Evolutionary conservation across 1,140 invertebrate species (phyloP).

Genomic region (Dendrolimus punctatus): DNA sequence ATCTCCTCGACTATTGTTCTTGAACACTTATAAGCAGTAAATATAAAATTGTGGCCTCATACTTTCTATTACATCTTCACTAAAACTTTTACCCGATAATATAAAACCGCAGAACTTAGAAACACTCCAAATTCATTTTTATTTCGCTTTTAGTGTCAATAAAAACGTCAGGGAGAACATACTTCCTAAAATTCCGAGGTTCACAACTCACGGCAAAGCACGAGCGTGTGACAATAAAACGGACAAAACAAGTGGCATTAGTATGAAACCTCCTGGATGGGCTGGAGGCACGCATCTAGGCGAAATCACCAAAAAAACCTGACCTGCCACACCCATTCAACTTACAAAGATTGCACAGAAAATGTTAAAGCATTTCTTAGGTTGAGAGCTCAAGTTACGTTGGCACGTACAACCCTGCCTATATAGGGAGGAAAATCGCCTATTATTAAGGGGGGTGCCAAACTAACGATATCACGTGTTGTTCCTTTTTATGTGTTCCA

Average conservation of each 20-base stretch:
- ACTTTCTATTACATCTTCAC: too few relatives aligned
- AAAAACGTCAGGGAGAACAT: slow-evolving; percentile 54
- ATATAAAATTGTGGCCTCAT: slow-evolving; percentile 2
- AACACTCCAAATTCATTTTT: slow-evolving; percentile 52
- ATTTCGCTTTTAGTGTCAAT: slow-evolving; percentile 52
- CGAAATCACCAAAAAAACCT: slow-evolving; percentile 25
- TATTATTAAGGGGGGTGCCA: slow-evolving; percentile 61
- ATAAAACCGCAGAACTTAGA: slow-evolving; percentile 41
- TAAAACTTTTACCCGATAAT: neutral
- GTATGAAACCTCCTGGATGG: slow-evolving; percentile 46
- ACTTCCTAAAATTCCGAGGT: slow-evolving; percentile 47
- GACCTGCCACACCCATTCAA: slow-evolving; percentile 4
- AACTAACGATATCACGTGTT: slow-evolving; percentile 56
- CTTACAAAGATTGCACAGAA: too few relatives aligned
- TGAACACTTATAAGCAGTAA: slow-evolving; percentile 1
- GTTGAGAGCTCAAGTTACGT: slow-evolving; percentile 23
- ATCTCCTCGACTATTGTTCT: too few relatives aligned
- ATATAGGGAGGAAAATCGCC: slow-evolving; percentile 50
- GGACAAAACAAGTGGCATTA: slow-evolving; percentile 61
- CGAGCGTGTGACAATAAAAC: slow-evolving; percentile 60
- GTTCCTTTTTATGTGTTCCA: slow-evolving; percentile 59
- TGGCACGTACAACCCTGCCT: slow-evolving; percentile 20
- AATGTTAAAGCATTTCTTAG: too few relatives aligned
- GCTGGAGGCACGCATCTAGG: slow-evolving; percentile 45
- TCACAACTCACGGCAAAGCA: slow-evolving; percentile 48